Evolutionary conservation across 2,113 vertebrate species (phyloP).

Genomic region (Phaetusa simplex): DNA sequence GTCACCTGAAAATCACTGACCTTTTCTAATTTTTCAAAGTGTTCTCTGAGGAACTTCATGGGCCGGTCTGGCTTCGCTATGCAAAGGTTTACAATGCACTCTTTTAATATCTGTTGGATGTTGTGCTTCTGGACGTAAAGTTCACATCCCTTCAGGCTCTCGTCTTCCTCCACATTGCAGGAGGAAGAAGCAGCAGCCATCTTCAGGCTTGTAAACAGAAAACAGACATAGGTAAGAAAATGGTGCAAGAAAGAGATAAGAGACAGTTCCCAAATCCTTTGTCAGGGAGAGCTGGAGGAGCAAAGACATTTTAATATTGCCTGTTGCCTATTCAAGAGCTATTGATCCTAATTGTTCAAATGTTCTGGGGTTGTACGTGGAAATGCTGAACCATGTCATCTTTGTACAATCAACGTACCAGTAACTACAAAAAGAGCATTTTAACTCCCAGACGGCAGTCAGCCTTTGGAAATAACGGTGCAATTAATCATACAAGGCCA

Average conservation of each 20-base stretch:
- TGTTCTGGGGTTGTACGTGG: neutral
- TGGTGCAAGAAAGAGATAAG: neutral
- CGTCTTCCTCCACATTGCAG: constrained; percentile 89
- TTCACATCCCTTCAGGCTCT: constrained; percentile 92
- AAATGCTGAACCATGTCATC: neutral
- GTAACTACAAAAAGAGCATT: neutral
- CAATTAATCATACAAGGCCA: neutral
- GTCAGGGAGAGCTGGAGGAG: neutral
- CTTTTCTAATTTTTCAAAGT: constrained; percentile 98
- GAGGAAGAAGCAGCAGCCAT: constrained; percentile 89
- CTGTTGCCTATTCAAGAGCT: neutral
- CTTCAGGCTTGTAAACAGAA: constrained; percentile 72
- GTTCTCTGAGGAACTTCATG: constrained; percentile 94
- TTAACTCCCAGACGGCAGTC: neutral
- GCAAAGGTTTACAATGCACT: constrained; percentile 96
- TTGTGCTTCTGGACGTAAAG: constrained; percentile 94
- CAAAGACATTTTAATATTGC: neutral
- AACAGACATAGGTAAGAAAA: constrained; percentile 52
- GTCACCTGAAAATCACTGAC: constrained; percentile 74
- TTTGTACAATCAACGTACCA: neutral
- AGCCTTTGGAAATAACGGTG: neutral
- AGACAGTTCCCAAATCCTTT: neutral
- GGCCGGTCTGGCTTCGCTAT: constrained; percentile 92
- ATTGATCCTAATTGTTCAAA: neutral
- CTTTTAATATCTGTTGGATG: constrained; percentile 94